Percentiles rank a stretch among this genome's conserved stretches.
Evolutionary conservation across 2,113 vertebrate species (phyloP).

Genomic region (Conger conger): DNA sequence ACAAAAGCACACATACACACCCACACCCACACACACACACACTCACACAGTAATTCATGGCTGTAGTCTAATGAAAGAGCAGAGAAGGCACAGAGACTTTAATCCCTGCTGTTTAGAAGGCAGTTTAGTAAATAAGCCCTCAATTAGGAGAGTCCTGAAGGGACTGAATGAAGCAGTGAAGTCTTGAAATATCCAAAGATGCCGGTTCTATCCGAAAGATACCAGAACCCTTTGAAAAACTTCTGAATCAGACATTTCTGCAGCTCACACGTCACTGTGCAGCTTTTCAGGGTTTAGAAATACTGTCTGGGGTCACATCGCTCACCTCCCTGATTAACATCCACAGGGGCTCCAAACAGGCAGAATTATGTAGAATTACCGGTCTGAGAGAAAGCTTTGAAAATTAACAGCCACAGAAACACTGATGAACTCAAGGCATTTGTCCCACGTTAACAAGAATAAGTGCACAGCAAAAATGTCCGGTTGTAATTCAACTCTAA

Average conservation of each 20-base stretch:
- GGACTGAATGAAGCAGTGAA: background rate
- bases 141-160: background rate
- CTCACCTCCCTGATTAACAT: too few species aligned
- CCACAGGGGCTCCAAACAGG: too few species aligned
- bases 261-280: background rate
- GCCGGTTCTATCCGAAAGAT: background rate
- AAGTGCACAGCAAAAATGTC: background rate
- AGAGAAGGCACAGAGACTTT: background rate
- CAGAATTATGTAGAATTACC: background rate
- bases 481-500: too few species aligned
- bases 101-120: background rate
- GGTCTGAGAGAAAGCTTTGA: background rate
- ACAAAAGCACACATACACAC: too few species aligned
- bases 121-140: background rate
- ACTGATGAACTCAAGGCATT: background rate
- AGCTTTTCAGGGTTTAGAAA: background rate
- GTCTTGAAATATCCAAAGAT: background rate
- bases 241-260: background rate
- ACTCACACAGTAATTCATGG: conserved; percentile 32
- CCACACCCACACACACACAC: too few species aligned
- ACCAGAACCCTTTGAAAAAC: background rate
- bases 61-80: background rate
- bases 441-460: background rate
- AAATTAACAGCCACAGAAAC: background rate
- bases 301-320: background rate